Conservation (phyloP, 2,797 vertebrate genomes). For the Sebastiscus tertius region DNA sequence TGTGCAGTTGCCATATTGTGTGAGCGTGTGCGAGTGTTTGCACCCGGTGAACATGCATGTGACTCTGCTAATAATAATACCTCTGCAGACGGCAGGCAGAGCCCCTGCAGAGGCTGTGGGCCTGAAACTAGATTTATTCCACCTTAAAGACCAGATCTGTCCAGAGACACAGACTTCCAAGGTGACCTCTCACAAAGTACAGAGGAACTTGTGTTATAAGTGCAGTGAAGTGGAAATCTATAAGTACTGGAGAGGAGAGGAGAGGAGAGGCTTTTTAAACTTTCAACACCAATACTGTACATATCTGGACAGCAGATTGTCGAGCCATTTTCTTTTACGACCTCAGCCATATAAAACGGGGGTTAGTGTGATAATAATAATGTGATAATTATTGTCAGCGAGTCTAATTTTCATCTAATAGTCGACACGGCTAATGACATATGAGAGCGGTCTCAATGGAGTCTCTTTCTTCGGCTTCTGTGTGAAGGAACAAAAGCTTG, state of each 20-base stretch:
- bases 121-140: constrained; percentile 58
- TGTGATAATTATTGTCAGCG: constrained; percentile 6
- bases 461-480: constrained; percentile 1
- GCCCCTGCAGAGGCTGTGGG: constrained; percentile 51
- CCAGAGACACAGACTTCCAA: constrained; percentile 48
- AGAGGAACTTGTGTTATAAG: constrained; percentile 26
- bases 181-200: constrained; percentile 56
- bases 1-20: neutral
- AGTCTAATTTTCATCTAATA: constrained; percentile 34
- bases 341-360: neutral
- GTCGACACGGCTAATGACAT: constrained; percentile 7
- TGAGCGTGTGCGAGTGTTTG: neutral
- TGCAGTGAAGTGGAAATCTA: constrained; percentile 17
- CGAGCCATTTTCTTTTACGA: neutral
- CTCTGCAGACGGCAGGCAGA: constrained; percentile 42
- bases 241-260: neutral
- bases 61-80: constrained; percentile 55
- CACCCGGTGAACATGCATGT: constrained; percentile 15
- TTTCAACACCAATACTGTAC: neutral
- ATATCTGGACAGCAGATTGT: constrained; percentile 8
- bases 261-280: neutral
- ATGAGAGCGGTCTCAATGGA: neutral
- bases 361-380: constrained; percentile 3
- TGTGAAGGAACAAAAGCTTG: neutral
- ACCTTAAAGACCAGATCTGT: constrained; percentile 47